Conservation (phyloP, 2,113 vertebrate genomes). For the Malurus melanocephalus region DNA sequence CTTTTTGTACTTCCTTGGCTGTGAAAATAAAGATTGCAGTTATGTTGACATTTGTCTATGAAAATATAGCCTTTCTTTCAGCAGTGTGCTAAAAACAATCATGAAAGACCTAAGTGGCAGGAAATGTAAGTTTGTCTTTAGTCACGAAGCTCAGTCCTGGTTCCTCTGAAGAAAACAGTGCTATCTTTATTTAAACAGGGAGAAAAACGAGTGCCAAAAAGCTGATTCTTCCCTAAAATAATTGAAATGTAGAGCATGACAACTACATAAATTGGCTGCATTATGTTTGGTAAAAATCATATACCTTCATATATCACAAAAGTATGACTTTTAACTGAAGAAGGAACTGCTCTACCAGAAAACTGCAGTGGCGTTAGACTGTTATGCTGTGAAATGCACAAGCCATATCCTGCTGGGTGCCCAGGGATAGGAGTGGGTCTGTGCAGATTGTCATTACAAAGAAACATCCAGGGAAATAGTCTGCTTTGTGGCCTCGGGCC, state of each 20-base stretch:
- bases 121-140: not conserved
- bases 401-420: accelerated
- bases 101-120: not conserved
- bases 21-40: conserved; percentile 12
- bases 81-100: not conserved
- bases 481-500: not conserved
- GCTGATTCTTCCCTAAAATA: not conserved
- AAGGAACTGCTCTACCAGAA: not conserved
- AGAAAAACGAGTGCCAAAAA: not conserved
- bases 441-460: not conserved
- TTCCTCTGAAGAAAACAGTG: not conserved
- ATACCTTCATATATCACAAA: not conserved
- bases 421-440: accelerated
- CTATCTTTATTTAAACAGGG: not conserved
- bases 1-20: conserved; percentile 96
- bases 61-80: not conserved
- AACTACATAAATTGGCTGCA: not conserved
- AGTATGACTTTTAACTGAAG: not conserved
- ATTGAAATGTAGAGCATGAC: not conserved
- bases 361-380: not conserved
- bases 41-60: not conserved
- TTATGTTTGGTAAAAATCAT: not conserved
- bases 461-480: not conserved
- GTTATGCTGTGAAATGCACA: accelerated
- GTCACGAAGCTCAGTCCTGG: not conserved